Percentiles rank a stretch among this genome's conserved stretches.
phyloP scores from a whole-genome alignment of 2,797 vertebrate species.

The Masticophis lateralis region DNA sequence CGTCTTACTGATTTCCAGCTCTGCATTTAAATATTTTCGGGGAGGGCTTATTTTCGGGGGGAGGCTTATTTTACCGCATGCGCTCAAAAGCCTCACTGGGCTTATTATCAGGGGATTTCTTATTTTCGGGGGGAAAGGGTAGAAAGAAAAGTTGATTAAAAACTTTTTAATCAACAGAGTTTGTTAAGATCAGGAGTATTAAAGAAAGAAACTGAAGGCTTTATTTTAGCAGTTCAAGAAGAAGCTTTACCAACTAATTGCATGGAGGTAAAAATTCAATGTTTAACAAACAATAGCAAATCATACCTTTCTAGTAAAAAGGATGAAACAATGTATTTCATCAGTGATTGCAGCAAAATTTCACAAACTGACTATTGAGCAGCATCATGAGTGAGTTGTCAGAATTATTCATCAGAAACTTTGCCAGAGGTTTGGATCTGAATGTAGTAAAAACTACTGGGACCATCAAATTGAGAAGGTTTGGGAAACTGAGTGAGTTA shows the following conservation, averaged over 20 bases:
- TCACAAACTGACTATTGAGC: not conserved
- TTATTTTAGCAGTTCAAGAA: too few species aligned
- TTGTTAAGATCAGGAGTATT: too few species aligned
- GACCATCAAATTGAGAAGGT: not conserved
- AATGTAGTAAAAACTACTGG: not conserved
- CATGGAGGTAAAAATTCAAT: not conserved
- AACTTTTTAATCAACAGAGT: too few species aligned
- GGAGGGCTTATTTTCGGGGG: too few species aligned
- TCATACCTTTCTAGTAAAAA: not conserved
- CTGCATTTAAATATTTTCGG: too few species aligned
- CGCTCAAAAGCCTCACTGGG: too few species aligned
- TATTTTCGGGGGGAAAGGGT: too few species aligned
- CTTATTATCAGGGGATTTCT: too few species aligned
- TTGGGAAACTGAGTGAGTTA: not conserved
- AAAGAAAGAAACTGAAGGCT: too few species aligned
- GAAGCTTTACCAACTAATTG: too few species aligned
- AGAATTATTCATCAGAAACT: not conserved
- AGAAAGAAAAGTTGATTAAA: not conserved
- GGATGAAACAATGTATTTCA: not conserved
- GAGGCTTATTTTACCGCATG: too few species aligned
- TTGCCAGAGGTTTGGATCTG: not conserved
- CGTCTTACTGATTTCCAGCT: too few species aligned
- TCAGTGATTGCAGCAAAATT: not conserved
- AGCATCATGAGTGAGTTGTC: not conserved
- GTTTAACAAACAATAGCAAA: not conserved